Base-by-base conservation (phyloP, 2,113 vertebrate genomes). In the Riparia riparia region DNA sequence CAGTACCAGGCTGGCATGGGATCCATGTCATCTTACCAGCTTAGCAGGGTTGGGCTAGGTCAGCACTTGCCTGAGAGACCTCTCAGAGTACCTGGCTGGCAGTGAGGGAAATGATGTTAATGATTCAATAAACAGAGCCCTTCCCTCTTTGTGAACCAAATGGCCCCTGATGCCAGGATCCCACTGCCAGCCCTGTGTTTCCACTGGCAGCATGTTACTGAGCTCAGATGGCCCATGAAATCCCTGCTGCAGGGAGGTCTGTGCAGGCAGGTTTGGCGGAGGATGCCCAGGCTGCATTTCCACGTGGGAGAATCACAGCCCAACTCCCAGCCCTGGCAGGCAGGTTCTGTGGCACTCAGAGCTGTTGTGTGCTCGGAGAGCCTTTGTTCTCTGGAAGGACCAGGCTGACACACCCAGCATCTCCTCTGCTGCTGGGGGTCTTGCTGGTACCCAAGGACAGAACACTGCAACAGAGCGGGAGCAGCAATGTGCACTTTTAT, bases 1-100 rank as follows among this genome's bases (percentile, higher is more conserved):
- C 82, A 6, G 73, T 81, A 64, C 82, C 82, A 81, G 85, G 89
- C 85, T 95, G 96, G 94, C 91, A 94, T 95, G 85, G 68, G 84
- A 96, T 93, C 91, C 76, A 68, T 90, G 93, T 95, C 87, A 95
- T 95, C 83, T 86, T 96, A 95, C 96, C 93, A 93, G 95, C 93
- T 96, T 95, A 97, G 85, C 95, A 96, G 79, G 94, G 96, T 94
- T 96, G 96, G 95, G 96, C 96, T 95, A 78, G 95, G 96, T 95
- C 91, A 95, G 96, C 88, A 96, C 96, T 96, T 97, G 94, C 94
- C 89, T 91, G 85, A 95, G 96, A 97, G 96, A 90, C 86, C 80
- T 96, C 82, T 82, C 34, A 7, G 87, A 95, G 88, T 90, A 92
- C 85, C 96, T 96, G 95, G 91, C 93, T 96, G 84, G 74, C 13